These are phyloP conservation scores for Bostrychus sinensis DNA, from an alignment of 2,113 vertebrate species.

Conservation along the genomic window DNA sequence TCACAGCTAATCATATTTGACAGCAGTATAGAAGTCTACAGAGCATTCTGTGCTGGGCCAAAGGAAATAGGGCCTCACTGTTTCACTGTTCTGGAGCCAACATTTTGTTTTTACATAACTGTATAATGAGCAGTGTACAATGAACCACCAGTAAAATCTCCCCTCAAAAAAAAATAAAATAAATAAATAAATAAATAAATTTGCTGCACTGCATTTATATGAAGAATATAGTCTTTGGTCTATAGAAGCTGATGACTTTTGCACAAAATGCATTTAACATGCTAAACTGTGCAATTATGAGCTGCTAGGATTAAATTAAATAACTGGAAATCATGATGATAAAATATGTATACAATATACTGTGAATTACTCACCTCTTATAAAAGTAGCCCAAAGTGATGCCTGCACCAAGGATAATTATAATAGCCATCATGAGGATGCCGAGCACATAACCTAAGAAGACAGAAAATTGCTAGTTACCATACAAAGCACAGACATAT, in stretches of 20 bases:
- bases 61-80: slow-evolving; percentile 8
- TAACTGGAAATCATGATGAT: neutral
- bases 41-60: slow-evolving; percentile 24
- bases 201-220: neutral
- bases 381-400: slow-evolving; percentile 92
- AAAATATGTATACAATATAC: neutral
- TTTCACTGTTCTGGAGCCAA: slow-evolving; percentile 4
- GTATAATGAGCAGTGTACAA: slow-evolving; percentile 7
- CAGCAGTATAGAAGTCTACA: slow-evolving; percentile 19
- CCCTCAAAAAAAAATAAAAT: neutral
- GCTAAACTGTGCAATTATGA: neutral
- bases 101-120: slow-evolving; percentile 39
- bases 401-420: slow-evolving; percentile 87
- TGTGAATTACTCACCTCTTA: slow-evolving; percentile 84
- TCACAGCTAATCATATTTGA: slow-evolving; percentile 55
- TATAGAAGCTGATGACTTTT: slow-evolving; percentile 29
- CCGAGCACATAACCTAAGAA: slow-evolving; percentile 87
- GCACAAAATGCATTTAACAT: neutral
- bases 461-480: neutral
- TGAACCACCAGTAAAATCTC: neutral
- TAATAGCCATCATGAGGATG: slow-evolving; percentile 89
- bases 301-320: too few species aligned
- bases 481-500: neutral
- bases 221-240: neutral
- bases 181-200: slow-evolving; percentile 15